These are phyloP conservation scores for Silurus lanzhouensis DNA, from an alignment of 2,797 vertebrate genomes.

Conservation along the genomic window DNA sequence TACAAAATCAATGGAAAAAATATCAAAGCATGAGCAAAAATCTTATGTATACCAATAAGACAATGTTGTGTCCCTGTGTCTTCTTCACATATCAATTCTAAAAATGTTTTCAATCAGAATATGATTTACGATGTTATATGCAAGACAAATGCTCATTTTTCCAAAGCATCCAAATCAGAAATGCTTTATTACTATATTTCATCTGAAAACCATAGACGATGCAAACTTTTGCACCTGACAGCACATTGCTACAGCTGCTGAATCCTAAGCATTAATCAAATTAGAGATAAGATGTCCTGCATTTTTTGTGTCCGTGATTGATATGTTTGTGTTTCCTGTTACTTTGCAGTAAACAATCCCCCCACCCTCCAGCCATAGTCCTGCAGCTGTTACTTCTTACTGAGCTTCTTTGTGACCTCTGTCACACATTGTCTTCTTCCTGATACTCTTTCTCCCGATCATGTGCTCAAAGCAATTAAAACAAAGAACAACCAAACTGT, in stretches of 20 bases:
- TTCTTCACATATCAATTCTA: neutral
- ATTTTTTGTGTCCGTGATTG: neutral
- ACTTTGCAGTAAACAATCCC: constrained; percentile 31
- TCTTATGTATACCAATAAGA: neutral
- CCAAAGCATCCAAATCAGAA: neutral
- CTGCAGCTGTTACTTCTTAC: constrained; percentile 28
- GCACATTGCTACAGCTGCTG: neutral
- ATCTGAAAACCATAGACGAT: neutral
- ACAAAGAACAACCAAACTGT: neutral
- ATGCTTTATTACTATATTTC: too few species aligned
- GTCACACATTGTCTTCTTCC: constrained; percentile 28
- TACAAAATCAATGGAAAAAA: neutral
- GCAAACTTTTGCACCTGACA: neutral
- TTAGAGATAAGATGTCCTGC: neutral
- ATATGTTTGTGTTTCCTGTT: constrained; percentile 24
- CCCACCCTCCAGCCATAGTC: neutral
- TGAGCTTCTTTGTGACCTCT: constrained; percentile 12
- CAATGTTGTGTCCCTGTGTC: neutral
- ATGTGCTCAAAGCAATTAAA: neutral
- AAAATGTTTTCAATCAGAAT: neutral
- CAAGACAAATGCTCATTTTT: neutral
- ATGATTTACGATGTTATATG: neutral
- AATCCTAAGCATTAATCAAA: neutral
- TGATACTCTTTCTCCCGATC: neutral
- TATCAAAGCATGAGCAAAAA: neutral